Evolutionary conservation across 2,888 invertebrate genomes (phyloP).

Genomic region (Chrysotoxum bicinctum): DNA sequence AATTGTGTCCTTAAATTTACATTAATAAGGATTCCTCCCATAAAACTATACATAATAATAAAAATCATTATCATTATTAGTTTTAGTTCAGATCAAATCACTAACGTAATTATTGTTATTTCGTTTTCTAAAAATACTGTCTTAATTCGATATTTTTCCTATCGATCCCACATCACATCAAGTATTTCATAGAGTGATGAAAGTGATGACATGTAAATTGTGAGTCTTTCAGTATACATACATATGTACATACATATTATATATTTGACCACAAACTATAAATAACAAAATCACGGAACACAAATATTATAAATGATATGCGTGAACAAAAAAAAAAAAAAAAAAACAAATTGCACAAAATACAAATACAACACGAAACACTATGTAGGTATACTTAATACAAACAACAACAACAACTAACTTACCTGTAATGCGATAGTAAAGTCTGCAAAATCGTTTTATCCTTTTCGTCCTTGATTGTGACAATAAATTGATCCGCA

Average conservation of each 20-base stretch:
- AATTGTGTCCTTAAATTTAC: too few relatives aligned
- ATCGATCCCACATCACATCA: background rate
- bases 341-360: slow-evolving; percentile 1
- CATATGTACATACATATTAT: background rate
- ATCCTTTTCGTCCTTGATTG: slow-evolving; percentile 87
- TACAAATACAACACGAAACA: slow-evolving; percentile 32
- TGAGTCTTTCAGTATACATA: background rate
- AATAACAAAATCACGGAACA: slow-evolving; percentile 13
- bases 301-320: background rate
- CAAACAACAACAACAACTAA: slow-evolving; percentile 56
- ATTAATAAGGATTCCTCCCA: too few relatives aligned
- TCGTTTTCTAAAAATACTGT: too few relatives aligned
- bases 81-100: too few relatives aligned
- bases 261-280: slow-evolving; percentile 9
- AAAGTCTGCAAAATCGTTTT: slow-evolving; percentile 90
- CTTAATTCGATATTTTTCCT: background rate
- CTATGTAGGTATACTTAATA: background rate
- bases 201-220: background rate
- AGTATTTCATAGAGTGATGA: background rate
- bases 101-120: too few relatives aligned
- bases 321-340: background rate
- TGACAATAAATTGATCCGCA: slow-evolving; percentile 95
- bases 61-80: too few relatives aligned
- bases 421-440: slow-evolving; percentile 88
- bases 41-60: too few relatives aligned